Conservation (phyloP, 2,888 invertebrate genomes). For the Drosophila affinis region DNA sequence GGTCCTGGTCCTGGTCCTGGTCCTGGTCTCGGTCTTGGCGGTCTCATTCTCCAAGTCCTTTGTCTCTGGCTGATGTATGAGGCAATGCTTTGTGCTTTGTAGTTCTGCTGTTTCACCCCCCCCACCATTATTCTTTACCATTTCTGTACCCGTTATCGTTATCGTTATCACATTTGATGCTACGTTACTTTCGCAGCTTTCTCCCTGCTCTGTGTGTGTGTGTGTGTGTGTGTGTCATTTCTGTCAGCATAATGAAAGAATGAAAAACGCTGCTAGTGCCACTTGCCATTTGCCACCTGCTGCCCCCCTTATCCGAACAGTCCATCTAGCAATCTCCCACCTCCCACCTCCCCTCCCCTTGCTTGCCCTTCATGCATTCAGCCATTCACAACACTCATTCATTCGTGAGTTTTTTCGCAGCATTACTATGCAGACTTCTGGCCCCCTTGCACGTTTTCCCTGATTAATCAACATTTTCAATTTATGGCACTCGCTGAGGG, state of each 20-base stretch:
- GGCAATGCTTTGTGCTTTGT: conserved; percentile 29
- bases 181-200: conserved; percentile 54
- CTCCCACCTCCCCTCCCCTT: background rate
- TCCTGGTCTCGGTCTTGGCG: background rate
- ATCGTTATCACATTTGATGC: conserved; percentile 67
- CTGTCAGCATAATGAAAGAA: conserved; percentile 64
- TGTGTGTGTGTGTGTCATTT: conserved; percentile 46
- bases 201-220: conserved; percentile 5
- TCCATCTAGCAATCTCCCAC: background rate
- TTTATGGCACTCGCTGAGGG: conserved; percentile 58
- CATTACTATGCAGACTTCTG: conserved; percentile 34
- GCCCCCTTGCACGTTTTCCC: conserved; percentile 53
- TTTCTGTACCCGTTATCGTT: conserved; percentile 41
- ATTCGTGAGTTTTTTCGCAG: conserved; percentile 39
- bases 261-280: conserved; percentile 32
- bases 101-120: background rate
- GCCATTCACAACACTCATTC: conserved; percentile 52
- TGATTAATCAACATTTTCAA: conserved; percentile 78
- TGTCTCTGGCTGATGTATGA: conserved; percentile 42
- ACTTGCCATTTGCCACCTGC: conserved; percentile 39
- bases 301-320: conserved; percentile 10
- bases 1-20: background rate
- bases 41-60: background rate
- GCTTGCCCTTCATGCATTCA: conserved; percentile 25
- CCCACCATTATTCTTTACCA: background rate